phyloP scores from a whole-genome alignment of 2,113 vertebrate species.

The Hystrix brachyura region DNA sequence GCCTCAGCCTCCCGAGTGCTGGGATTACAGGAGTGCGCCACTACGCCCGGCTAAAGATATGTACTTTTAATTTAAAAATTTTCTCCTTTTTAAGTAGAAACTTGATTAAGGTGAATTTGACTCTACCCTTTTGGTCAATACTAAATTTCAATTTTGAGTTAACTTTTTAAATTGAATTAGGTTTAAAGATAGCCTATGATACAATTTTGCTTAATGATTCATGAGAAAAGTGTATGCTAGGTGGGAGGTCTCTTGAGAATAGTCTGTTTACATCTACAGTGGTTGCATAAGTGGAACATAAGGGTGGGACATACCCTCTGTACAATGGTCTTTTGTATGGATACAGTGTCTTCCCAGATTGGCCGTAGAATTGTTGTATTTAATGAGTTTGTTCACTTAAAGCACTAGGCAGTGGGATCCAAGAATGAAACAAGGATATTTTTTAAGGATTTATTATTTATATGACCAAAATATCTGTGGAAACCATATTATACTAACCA shows the following conservation, averaged over 20 bases:
- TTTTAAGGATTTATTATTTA: conserved; percentile 6
- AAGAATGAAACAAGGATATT: neutral
- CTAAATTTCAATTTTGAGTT: conserved; percentile 18
- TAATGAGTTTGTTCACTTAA: neutral
- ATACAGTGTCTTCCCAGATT: neutral
- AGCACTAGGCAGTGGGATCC: neutral
- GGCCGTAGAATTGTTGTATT: neutral
- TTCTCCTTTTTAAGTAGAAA: conserved; percentile 44
- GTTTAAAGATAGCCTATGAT: neutral
- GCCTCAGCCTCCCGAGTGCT: too few species aligned
- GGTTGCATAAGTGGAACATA: neutral
- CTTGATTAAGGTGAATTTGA: conserved; percentile 3
- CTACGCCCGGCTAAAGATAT: neutral
- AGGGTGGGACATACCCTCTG: neutral
- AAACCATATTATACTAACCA: neutral
- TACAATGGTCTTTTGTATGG: neutral
- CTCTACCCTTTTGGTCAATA: neutral
- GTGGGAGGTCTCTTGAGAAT: neutral
- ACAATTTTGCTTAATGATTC: conserved; percentile 29
- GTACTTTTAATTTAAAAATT: conserved; percentile 66
- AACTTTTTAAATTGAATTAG: conserved; percentile 64
- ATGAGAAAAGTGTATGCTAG: neutral
- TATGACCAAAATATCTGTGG: neutral
- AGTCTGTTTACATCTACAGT: neutral
- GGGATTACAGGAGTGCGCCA: too few species aligned